A percentile compares a stretch with the other conserved stretches of the same genome.
These are phyloP conservation scores for Nannobrachium achirus DNA, from an alignment of 2,113 vertebrate species.

Conservation along the genomic window DNA sequence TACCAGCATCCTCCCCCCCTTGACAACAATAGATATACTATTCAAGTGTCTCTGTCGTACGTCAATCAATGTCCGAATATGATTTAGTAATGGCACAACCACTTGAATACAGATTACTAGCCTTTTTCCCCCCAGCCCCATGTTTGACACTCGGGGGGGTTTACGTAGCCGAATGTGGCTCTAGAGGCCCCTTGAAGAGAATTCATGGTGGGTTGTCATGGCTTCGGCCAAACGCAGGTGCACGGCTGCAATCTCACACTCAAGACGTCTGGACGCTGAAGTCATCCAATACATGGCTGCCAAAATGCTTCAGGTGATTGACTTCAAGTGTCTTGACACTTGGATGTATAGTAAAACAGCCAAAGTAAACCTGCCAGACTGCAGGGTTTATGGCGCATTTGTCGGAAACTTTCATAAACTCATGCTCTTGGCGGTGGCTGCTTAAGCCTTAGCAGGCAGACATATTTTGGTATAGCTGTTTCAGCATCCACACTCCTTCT, in stretches of 20 bases:
- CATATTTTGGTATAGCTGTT: slow-evolving; percentile 50
- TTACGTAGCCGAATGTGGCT: slow-evolving; percentile 3
- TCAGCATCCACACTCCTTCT: slow-evolving; percentile 69
- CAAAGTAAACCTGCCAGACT: background rate
- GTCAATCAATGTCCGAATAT: slow-evolving; percentile 34
- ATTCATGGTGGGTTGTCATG: slow-evolving; percentile 20
- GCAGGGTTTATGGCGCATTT: background rate
- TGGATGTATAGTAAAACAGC: background rate
- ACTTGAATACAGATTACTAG: slow-evolving; percentile 37
- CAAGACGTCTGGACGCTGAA: slow-evolving; percentile 63
- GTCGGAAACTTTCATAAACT: background rate
- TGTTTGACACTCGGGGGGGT: background rate
- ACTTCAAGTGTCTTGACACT: slow-evolving; percentile 1
- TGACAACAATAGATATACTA: slow-evolving; percentile 35
- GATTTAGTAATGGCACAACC: slow-evolving; percentile 54
- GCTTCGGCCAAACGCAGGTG: slow-evolving; percentile 60
- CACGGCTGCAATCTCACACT: slow-evolving; percentile 59
- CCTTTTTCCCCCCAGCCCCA: slow-evolving; percentile 31
- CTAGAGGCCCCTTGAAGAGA: slow-evolving; percentile 18
- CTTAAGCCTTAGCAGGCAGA: slow-evolving; percentile 21
- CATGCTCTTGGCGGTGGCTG: background rate
- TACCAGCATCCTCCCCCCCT: slow-evolving; percentile 16
- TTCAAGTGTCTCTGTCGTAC: slow-evolving; percentile 25
- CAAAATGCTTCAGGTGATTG: slow-evolving; percentile 25
- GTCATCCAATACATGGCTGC: slow-evolving; percentile 67